These are phyloP conservation scores for Lateolabrax maculatus DNA, from an alignment of 2,797 vertebrate species.

Conservation along the genomic window DNA sequence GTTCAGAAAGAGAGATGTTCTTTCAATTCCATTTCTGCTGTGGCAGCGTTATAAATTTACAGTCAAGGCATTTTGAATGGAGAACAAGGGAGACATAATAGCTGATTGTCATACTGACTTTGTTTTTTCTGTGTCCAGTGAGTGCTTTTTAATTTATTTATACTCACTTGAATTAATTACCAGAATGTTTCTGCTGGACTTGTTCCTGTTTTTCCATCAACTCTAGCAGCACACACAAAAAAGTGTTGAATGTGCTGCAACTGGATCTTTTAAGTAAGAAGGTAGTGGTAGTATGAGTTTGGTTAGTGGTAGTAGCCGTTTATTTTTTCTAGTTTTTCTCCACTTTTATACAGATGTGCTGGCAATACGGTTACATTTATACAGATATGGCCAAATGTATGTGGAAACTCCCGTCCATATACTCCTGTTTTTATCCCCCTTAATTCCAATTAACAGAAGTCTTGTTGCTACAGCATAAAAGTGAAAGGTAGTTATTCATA, in stretches of 20 bases:
- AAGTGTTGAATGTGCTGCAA: constrained; percentile 20
- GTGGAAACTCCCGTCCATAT: neutral
- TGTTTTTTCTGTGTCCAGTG: constrained; percentile 14
- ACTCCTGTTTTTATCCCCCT: too few species aligned
- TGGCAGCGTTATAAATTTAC: constrained; percentile 16
- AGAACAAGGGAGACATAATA: constrained; percentile 4
- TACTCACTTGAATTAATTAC: neutral
- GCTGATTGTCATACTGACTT: neutral
- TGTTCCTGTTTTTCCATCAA: constrained; percentile 21
- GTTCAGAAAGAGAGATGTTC: constrained; percentile 1
- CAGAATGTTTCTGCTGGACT: constrained; percentile 16
- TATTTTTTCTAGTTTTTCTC: neutral
- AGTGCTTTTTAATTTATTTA: constrained; percentile 28
- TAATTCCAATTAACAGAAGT: neutral
- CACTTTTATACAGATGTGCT: neutral
- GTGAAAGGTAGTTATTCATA: too few species aligned
- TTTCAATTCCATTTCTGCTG: constrained; percentile 34
- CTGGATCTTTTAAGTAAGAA: neutral
- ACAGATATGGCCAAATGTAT: neutral
- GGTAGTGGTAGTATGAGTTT: neutral
- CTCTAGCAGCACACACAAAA: neutral
- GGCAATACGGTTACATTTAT: neutral
- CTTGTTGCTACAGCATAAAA: neutral
- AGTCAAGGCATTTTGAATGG: constrained; percentile 13
- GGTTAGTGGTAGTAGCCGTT: neutral